phyloP scores from a whole-genome alignment of 2,797 vertebrate species.

The Chaetophractus vellerosus region DNA sequence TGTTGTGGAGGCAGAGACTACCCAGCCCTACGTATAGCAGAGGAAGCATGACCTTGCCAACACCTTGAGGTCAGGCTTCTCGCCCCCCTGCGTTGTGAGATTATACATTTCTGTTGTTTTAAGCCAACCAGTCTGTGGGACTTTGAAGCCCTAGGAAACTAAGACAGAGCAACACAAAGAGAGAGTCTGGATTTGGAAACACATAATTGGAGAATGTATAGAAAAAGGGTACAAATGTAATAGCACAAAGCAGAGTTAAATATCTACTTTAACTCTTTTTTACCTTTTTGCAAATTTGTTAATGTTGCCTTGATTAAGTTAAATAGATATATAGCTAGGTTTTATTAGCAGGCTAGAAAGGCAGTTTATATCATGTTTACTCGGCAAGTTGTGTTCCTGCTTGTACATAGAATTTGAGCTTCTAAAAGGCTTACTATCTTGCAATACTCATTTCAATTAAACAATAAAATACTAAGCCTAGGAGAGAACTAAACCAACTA shows the following conservation, averaged over 20 bases:
- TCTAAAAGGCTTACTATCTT: neutral
- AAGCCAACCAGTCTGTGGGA: too few species aligned
- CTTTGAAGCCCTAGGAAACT: too few species aligned
- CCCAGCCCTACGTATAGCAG: too few species aligned
- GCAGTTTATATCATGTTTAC: too few species aligned
- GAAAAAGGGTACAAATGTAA: neutral
- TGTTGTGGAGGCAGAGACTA: too few species aligned
- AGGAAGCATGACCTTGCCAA: too few species aligned
- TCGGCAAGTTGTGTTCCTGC: neutral
- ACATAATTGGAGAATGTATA: neutral
- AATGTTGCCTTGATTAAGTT: neutral
- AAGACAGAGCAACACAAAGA: neutral
- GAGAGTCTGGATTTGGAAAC: neutral
- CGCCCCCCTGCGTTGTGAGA: too few species aligned
- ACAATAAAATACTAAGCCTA: neutral
- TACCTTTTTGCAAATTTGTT: constrained; percentile 18
- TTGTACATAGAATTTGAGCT: neutral
- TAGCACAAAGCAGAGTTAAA: neutral
- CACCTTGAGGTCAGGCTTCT: too few species aligned
- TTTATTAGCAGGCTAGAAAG: neutral
- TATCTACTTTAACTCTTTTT: neutral
- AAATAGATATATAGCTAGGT: neutral
- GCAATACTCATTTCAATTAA: neutral
- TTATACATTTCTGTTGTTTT: too few species aligned
- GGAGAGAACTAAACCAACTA: neutral